Evolutionary conservation across 2,113 vertebrate genomes (phyloP).

Genomic region (Anser cygnoides): DNA sequence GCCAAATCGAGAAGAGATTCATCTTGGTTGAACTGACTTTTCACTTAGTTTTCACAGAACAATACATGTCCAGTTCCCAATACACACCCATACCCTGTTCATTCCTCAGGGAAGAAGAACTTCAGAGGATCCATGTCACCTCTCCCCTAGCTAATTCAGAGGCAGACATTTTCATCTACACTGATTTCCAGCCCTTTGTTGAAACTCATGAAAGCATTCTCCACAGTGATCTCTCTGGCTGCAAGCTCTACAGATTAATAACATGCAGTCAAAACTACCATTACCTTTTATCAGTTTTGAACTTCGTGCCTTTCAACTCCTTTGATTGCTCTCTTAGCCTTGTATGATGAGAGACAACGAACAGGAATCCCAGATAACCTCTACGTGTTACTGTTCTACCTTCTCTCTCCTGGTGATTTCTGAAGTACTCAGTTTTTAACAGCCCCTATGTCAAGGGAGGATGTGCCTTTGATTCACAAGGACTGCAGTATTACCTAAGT

Average conservation of each 20-base stretch:
- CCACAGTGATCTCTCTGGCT: not conserved
- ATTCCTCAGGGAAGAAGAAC: not conserved
- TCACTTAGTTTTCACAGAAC: not conserved
- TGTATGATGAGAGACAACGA: not conserved
- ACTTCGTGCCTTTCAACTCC: not conserved
- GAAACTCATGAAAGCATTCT: not conserved
- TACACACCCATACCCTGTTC: not conserved
- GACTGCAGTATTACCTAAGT: not conserved
- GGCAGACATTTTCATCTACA: not conserved
- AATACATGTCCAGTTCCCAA: not conserved
- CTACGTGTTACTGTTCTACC: not conserved
- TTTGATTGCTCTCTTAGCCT: not conserved
- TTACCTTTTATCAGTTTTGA: not conserved
- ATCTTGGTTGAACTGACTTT: not conserved
- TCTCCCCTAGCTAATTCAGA: not conserved
- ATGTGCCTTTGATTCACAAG: not conserved
- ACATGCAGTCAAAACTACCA: not conserved
- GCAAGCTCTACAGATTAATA: not conserved
- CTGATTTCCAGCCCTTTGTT: not conserved
- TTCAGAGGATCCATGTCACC: not conserved
- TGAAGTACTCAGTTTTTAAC: not conserved
- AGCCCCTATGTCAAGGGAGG: not conserved
- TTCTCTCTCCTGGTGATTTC: not conserved
- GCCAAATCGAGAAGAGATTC: not conserved
- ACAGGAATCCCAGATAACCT: not conserved